phyloP scores from a whole-genome alignment of 2,113 vertebrate genomes.

The Numida meleagris region DNA sequence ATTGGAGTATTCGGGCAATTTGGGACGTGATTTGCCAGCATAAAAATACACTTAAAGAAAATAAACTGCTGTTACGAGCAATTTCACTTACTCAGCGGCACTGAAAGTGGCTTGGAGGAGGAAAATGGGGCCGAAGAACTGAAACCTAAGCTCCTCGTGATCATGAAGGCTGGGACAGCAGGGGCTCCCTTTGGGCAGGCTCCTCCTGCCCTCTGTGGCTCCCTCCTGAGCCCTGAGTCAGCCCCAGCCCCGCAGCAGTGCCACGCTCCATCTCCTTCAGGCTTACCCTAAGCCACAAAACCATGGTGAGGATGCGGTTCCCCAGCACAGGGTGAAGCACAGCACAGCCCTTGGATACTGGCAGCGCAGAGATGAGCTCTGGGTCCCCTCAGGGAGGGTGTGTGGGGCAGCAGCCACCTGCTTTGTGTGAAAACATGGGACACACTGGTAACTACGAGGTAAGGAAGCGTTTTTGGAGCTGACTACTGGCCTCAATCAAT shows the following conservation, averaged over 20 bases:
- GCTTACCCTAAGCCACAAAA: background rate
- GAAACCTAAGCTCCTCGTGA: background rate
- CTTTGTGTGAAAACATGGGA: background rate
- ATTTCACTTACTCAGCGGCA: background rate
- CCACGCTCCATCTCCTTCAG: background rate
- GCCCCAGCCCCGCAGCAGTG: background rate
- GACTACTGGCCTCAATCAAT: background rate
- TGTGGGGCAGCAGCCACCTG: background rate
- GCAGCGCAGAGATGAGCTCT: background rate
- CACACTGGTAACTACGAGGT: background rate
- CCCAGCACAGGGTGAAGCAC: background rate
- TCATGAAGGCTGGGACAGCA: background rate
- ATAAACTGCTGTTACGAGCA: background rate
- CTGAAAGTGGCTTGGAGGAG: background rate
- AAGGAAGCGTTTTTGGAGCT: background rate
- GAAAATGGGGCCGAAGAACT: background rate
- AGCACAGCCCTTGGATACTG: background rate
- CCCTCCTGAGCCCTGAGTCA: background rate
- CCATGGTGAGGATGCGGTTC: background rate
- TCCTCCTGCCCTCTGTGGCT: background rate
- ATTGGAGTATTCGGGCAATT: background rate
- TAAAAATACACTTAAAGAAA: background rate
- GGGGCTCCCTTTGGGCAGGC: background rate
- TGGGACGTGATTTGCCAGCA: background rate
- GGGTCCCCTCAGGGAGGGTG: rapidly evolving